Conservation (phyloP, 2,113 vertebrate genomes). For the Paracanthobrama guichenoti region DNA sequence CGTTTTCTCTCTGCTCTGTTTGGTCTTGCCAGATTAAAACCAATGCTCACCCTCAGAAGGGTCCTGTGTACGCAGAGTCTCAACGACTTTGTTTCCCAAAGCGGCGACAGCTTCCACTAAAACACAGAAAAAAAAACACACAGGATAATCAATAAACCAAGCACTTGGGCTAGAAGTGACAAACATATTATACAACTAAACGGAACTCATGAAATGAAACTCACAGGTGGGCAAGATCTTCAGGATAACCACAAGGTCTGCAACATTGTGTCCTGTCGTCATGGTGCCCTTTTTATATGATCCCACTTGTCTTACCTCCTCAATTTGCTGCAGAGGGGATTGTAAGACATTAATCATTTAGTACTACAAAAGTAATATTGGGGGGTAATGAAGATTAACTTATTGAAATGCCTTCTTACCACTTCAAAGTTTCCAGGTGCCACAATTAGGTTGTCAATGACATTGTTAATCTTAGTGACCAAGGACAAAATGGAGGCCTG, state of each 20-base stretch:
- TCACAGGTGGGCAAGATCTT: constrained; percentile 95
- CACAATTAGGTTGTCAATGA: constrained; percentile 96
- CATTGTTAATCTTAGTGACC: constrained; percentile 98
- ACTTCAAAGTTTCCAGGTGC: constrained; percentile 97
- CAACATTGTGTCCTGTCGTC: constrained; percentile 95
- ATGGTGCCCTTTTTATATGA: constrained; percentile 99
- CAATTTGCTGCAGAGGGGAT: constrained; percentile 85
- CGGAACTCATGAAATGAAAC: constrained; percentile 58
- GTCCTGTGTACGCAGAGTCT: constrained; percentile 90
- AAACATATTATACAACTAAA: background rate
- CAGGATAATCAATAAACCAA: background rate
- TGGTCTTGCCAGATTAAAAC: background rate
- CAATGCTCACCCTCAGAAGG: constrained; percentile 83
- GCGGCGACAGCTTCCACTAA: constrained; percentile 96
- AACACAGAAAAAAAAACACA: background rate
- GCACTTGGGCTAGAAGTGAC: background rate
- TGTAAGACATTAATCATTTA: background rate
- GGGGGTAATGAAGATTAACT: background rate
- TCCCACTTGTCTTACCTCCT: constrained; percentile 96
- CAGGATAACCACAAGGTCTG: constrained; percentile 94
- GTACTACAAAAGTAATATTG: background rate
- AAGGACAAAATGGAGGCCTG: constrained; percentile 96
- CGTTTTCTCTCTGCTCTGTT: no score
- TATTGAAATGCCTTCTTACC: constrained; percentile 74
- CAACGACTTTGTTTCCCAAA: constrained; percentile 93